Conservation (phyloP, 2,888 invertebrate genomes). For the Latrodectus hesperus region DNA sequence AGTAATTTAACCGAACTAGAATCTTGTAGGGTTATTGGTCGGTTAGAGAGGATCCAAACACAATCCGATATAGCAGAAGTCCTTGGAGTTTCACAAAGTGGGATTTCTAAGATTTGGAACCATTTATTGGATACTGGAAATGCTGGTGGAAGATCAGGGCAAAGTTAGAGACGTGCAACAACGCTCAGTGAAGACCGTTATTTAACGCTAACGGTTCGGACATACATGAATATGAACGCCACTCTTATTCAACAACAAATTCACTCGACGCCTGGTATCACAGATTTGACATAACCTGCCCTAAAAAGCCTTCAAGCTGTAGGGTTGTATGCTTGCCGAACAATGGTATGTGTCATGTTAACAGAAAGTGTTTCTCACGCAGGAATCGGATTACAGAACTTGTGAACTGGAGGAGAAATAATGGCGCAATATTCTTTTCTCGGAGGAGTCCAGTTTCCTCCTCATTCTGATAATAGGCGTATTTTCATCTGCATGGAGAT, state of each 20-base stretch:
- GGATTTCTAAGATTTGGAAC: slow-evolving; percentile 7
- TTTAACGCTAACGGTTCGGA: slow-evolving; percentile 7
- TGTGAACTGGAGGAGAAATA: background rate
- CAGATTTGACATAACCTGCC: slow-evolving; percentile 1
- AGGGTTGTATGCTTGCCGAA: background rate
- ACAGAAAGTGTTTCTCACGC: background rate
- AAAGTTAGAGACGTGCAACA: background rate
- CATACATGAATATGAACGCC: background rate
- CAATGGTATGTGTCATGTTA: slow-evolving; percentile 2
- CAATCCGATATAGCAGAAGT: slow-evolving; percentile 10
- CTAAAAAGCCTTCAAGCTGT: background rate
- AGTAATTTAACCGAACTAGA: background rate
- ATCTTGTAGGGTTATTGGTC: slow-evolving; percentile 15
- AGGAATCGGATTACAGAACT: slow-evolving; percentile 3
- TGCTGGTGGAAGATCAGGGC: background rate
- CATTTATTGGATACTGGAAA: background rate
- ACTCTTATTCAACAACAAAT: slow-evolving; percentile 14
- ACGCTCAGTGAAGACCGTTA: background rate
- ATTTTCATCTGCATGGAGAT: slow-evolving; percentile 3
- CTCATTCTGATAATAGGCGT: slow-evolving; percentile 21
- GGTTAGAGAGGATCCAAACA: background rate
- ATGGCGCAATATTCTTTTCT: slow-evolving; percentile 15
- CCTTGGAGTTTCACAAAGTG: slow-evolving; percentile 14
- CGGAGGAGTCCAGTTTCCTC: background rate
- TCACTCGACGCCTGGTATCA: slow-evolving; percentile 5